Percentiles rank a stretch among this genome's conserved stretches.
Conservation (phyloP, 2,113 vertebrate species). For the Ptilonorhynchus violaceus region DNA sequence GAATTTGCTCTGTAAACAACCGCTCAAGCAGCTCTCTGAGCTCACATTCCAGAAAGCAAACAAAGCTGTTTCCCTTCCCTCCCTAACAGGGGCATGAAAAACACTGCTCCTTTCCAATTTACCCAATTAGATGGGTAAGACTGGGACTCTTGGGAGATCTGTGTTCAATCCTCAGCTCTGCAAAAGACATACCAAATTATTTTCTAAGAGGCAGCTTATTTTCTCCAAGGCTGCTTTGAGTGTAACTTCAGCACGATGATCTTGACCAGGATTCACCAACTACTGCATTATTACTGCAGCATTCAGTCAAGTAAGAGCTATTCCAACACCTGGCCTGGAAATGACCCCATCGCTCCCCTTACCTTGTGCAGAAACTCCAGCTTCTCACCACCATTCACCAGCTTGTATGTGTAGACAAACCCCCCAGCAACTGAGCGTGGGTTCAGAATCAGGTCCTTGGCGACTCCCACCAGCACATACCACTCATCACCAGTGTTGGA, state of each 20-base stretch:
- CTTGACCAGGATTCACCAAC: neutral
- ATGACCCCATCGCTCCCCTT: neutral
- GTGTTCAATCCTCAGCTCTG: neutral
- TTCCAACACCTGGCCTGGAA: neutral
- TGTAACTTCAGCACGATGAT: neutral
- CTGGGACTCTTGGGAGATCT: neutral
- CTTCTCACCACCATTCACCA: constrained; percentile 88
- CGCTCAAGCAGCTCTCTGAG: neutral
- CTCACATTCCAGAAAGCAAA: neutral
- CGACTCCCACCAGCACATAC: constrained; percentile 95
- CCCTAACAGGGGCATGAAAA: neutral
- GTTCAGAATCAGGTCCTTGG: constrained; percentile 95
- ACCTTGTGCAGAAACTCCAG: constrained; percentile 98
- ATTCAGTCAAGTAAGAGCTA: neutral
- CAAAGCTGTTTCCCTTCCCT: neutral
- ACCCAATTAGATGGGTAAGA: neutral
- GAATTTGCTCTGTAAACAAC: constrained; percentile 14
- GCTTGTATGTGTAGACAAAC: constrained; percentile 95
- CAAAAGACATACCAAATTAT: neutral
- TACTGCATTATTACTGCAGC: neutral
- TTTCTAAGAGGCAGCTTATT: neutral
- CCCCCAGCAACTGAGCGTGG: constrained; percentile 90
- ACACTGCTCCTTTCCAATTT: neutral
- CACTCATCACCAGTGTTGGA: constrained; percentile 91
- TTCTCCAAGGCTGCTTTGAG: neutral